phyloP scores from a whole-genome alignment of 2,113 vertebrate species.

The Pelvicachromis taeniatus region DNA sequence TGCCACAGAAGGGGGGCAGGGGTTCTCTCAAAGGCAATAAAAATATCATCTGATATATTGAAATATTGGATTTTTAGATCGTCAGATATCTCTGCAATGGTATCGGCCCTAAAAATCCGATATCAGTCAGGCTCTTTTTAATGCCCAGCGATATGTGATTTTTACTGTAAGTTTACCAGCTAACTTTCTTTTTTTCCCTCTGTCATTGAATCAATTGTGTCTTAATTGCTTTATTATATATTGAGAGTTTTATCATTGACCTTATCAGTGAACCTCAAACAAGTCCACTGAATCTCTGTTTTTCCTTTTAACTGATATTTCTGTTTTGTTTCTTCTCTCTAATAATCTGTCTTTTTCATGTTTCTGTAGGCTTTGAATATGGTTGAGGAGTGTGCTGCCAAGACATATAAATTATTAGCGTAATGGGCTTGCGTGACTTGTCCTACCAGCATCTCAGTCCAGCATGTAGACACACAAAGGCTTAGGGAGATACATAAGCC shows the following conservation, averaged over 20 bases:
- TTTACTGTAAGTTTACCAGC: not conserved
- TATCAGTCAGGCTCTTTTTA: not conserved
- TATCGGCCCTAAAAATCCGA: not conserved
- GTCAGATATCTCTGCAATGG: not conserved
- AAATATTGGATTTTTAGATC: not conserved
- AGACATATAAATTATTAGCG: conserved; percentile 69
- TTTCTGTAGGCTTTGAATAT: conserved; percentile 47
- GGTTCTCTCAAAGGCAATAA: not conserved
- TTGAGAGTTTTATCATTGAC: not conserved
- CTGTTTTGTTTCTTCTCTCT: not conserved
- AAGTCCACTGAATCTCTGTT: not conserved
- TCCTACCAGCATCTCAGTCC: conserved; percentile 65
- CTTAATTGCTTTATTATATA: not conserved
- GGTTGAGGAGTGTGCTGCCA: conserved; percentile 47
- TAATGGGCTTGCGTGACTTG: conserved; percentile 74
- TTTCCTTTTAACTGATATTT: not conserved
- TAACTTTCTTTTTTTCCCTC: not conserved
- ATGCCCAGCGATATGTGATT: not conserved
- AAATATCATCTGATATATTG: not conserved
- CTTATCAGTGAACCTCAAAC: not conserved
- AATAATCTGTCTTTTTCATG: conserved; percentile 6
- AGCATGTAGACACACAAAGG: conserved; percentile 29
- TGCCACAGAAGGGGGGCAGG: not conserved
- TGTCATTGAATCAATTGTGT: not conserved
- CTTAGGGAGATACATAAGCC: conserved; percentile 49